Evolutionary conservation across 2,797 vertebrate species (phyloP).

Genomic region (Pseudotriccus pelzelni): DNA sequence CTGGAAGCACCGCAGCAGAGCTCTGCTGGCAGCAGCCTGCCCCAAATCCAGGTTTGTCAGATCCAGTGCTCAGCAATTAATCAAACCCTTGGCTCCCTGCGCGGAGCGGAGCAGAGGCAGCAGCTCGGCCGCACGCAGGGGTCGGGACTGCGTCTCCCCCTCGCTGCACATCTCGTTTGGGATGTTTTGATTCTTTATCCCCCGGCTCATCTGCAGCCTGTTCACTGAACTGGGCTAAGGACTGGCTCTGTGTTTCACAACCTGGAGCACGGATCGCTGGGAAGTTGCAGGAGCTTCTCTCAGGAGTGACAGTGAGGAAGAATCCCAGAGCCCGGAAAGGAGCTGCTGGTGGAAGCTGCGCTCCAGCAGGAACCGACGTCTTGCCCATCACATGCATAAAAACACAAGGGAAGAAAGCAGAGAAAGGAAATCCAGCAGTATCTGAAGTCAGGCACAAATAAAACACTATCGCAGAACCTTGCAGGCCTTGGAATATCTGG

Average conservation of each 20-base stretch:
- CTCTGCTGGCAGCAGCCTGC: not conserved
- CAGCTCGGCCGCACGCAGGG: not conserved
- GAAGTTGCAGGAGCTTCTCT: not conserved
- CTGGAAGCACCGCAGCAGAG: not conserved
- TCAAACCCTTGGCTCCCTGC: not conserved
- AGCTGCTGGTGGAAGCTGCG: fast-evolving
- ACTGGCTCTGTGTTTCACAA: not conserved
- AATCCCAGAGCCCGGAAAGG: not conserved
- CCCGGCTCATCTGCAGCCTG: not conserved
- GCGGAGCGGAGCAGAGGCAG: not conserved
- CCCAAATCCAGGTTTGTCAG: not conserved
- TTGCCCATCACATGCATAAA: fast-evolving
- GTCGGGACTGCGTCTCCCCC: not conserved
- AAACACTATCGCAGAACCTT: not conserved
- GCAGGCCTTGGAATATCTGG: fast-evolving
- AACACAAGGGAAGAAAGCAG: not conserved
- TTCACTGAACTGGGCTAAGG: not conserved
- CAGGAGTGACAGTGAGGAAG: fast-evolving
- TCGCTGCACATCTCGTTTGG: not conserved
- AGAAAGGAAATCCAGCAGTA: not conserved
- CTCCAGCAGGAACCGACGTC: not conserved
- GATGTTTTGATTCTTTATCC: not conserved
- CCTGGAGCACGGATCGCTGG: fast-evolving
- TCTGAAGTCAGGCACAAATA: not conserved
- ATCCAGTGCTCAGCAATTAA: not conserved